These are phyloP conservation scores for Ostrea denselamellosa DNA, from an alignment of 1,140 invertebrate species.

Conservation along the genomic window DNA sequence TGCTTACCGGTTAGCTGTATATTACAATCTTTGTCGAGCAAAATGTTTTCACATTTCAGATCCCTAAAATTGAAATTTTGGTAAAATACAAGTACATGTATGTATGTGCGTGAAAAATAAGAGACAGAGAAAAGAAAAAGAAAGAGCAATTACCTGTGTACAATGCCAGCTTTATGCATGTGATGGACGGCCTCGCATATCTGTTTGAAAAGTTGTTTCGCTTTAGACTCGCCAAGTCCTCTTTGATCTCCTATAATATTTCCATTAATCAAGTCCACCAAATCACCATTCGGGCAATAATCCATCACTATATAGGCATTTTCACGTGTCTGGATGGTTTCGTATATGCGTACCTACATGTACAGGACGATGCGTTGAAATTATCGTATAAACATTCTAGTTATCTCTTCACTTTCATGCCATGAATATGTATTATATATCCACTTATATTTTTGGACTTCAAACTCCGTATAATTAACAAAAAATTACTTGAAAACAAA, in stretches of 20 bases:
- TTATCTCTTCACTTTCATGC: neutral
- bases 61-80: conserved; percentile 54
- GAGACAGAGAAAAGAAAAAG: too few species aligned
- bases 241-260: conserved; percentile 59
- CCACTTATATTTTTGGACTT: neutral
- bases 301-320: conserved; percentile 66
- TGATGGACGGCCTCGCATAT: conserved; percentile 61
- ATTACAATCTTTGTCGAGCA: conserved; percentile 54
- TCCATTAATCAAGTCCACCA: conserved; percentile 64
- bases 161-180: conserved; percentile 61
- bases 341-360: conserved; percentile 57
- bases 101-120: too few species aligned
- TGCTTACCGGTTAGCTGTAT: conserved; percentile 63
- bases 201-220: conserved; percentile 62
- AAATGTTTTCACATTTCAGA: conserved; percentile 68
- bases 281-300: conserved; percentile 62
- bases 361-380: neutral
- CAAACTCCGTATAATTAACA: neutral
- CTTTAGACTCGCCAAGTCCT: conserved; percentile 59
- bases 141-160: conserved; percentile 62
- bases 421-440: neutral
- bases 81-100: neutral
- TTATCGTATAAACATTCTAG: too few species aligned
- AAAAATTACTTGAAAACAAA: neutral
- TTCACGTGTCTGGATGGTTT: conserved; percentile 59